Percentiles rank a stretch among this genome's conserved stretches.
Evolutionary conservation across 1,140 invertebrate genomes (phyloP).

Genomic region (Euwallacea similis): DNA sequence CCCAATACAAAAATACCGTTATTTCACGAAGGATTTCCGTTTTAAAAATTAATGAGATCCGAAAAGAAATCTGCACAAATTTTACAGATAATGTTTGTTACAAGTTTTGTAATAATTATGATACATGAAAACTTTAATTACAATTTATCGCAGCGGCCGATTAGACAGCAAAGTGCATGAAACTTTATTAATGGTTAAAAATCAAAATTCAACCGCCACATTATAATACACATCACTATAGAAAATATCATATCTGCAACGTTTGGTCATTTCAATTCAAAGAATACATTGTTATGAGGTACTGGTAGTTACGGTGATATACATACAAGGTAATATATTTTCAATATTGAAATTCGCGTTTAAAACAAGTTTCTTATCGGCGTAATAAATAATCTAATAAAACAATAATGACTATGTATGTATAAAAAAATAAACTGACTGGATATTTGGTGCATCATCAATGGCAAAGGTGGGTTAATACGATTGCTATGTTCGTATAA

Average conservation of each 20-base stretch:
- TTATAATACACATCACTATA: too few relatives aligned
- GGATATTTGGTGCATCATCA: slow-evolving; percentile 34
- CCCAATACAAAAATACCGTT: slow-evolving; percentile 49
- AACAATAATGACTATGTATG: slow-evolving; percentile 5
- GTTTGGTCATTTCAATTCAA: slow-evolving; percentile 5
- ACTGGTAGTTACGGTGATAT: neutral
- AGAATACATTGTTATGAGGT: slow-evolving; percentile 12
- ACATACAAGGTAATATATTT: too few relatives aligned
- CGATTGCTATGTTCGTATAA: slow-evolving; percentile 12
- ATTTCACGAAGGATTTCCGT: slow-evolving; percentile 34
- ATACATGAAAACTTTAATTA: slow-evolving; percentile 22
- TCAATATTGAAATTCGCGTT: too few relatives aligned
- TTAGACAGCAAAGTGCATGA: slow-evolving; percentile 1
- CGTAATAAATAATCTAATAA: neutral
- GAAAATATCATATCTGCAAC: too few relatives aligned
- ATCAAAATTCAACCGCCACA: too few relatives aligned
- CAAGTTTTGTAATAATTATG: slow-evolving; percentile 11
- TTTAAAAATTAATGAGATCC: slow-evolving; percentile 44
- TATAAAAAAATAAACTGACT: slow-evolving; percentile 8
- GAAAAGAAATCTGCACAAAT: slow-evolving; percentile 35
- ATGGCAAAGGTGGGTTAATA: slow-evolving; percentile 24
- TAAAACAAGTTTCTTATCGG: neutral
- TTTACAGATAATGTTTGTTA: slow-evolving; percentile 29
- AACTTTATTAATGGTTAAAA: neutral
- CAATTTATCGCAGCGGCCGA: slow-evolving; percentile 7